phyloP scores from a whole-genome alignment of 2,888 invertebrate genomes.

The Pimpla rufipes region DNA sequence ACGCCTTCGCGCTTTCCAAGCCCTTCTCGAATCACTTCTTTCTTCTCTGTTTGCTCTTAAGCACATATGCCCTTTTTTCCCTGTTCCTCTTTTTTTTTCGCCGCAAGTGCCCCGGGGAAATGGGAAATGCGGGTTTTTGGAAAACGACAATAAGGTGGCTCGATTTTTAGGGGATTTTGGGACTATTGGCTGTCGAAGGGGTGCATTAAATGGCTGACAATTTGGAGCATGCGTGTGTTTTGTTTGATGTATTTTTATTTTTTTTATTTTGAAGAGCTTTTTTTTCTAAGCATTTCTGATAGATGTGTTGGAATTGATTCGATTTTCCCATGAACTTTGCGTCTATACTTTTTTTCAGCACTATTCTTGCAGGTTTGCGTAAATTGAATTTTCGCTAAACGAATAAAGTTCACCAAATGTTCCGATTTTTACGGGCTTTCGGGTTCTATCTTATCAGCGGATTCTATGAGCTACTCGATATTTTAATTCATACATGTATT shows the following conservation, averaged over 20 bases:
- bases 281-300: no score
- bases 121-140: not conserved
- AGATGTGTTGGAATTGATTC: no score
- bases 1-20: constrained; percentile 55
- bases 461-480: not conserved
- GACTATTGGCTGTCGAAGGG: not conserved
- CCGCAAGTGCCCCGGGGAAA: constrained; percentile 1
- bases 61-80: constrained; percentile 12
- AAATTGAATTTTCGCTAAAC: not conserved
- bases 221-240: not conserved
- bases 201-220: no score
- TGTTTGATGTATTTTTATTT: not conserved
- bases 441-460: not conserved
- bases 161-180: not conserved
- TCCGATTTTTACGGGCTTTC: not conserved
- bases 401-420: no score
- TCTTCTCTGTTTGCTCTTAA: constrained; percentile 42
- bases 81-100: not conserved
- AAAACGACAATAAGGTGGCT: not conserved
- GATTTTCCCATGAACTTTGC: not conserved
- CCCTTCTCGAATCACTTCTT: constrained; percentile 55
- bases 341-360: not conserved
- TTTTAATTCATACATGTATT: not conserved
- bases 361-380: not conserved
- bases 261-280: not conserved